phyloP scores from a whole-genome alignment of 2,888 invertebrate species.

The Carterocephalus palaemon region DNA sequence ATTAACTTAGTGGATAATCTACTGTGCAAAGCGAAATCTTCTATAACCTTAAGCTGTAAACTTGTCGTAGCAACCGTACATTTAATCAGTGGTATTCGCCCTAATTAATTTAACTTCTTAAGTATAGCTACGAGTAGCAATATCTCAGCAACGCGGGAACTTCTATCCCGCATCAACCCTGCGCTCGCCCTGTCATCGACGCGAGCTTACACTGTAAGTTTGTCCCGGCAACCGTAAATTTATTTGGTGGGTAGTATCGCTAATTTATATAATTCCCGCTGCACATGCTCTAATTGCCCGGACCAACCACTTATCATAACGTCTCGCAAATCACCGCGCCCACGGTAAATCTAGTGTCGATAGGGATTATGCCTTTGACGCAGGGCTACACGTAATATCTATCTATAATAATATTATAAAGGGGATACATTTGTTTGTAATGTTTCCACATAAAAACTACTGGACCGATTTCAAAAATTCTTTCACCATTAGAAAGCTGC shows the following conservation, averaged over 20 bases:
- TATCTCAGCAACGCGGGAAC: too few species aligned
- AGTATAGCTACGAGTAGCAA: too few species aligned
- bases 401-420: neutral
- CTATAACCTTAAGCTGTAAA: too few species aligned
- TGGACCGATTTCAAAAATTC: too few species aligned
- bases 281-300: conserved; percentile 67
- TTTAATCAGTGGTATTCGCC: too few species aligned
- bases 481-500: too few species aligned
- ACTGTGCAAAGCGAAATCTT: too few species aligned
- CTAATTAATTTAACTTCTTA: too few species aligned
- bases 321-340: conserved; percentile 72
- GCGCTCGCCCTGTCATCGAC: conserved; percentile 5
- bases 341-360: conserved; percentile 65
- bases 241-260: conserved; percentile 28
- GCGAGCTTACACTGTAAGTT: conserved; percentile 12
- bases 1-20: too few species aligned
- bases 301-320: conserved; percentile 75
- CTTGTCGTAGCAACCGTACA: too few species aligned
- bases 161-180: neutral
- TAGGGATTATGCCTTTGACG: conserved; percentile 43
- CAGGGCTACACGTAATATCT: conserved; percentile 41
- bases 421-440: too few species aligned
- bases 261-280: conserved; percentile 62
- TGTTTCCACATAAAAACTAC: too few species aligned
- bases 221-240: conserved; percentile 39